Percentiles rank a stretch among this genome's conserved stretches.
These are phyloP conservation scores for Megastigmus dorsalis DNA, from an alignment of 2,888 invertebrate genomes.

Conservation along the genomic window DNA sequence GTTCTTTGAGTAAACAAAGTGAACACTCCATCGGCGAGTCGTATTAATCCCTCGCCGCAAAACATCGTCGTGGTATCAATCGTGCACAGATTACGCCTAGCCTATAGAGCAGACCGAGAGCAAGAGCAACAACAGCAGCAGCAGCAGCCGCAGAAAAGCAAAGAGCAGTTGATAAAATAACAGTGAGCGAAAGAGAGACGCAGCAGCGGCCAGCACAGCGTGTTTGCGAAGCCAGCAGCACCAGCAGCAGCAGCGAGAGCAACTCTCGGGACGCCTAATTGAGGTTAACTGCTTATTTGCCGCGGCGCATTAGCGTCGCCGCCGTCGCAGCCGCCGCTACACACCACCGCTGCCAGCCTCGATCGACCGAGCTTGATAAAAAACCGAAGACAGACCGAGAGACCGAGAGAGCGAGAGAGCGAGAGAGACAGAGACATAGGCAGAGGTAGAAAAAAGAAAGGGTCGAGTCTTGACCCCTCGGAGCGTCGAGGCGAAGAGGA, in stretches of 20 bases:
- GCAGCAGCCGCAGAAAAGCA: neutral
- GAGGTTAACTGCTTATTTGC: conserved; percentile 69
- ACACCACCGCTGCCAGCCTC: no score
- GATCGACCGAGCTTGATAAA: conserved; percentile 44
- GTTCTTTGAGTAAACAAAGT: no score
- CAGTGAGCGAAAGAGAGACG: conserved; percentile 2
- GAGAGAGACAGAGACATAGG: neutral
- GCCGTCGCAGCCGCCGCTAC: neutral
- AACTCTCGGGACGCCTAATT: conserved; percentile 65
- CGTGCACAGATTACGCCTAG: no score
- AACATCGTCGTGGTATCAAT: no score
- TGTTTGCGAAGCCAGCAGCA: conserved; percentile 32
- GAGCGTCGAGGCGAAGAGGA: no score
- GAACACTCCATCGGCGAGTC: no score
- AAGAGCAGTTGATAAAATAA: neutral
- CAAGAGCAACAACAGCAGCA: no score
- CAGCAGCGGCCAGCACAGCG: neutral
- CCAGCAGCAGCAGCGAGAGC: conserved; percentile 17
- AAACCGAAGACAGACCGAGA: neutral
- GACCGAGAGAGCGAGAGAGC: neutral
- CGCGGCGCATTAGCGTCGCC: conserved; percentile 55
- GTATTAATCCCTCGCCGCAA: no score
- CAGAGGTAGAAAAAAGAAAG: no score
- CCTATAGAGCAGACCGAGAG: no score
- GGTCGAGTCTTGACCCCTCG: neutral